Conservation (phyloP, 2,888 invertebrate genomes). For the Neoascia interrupta region DNA sequence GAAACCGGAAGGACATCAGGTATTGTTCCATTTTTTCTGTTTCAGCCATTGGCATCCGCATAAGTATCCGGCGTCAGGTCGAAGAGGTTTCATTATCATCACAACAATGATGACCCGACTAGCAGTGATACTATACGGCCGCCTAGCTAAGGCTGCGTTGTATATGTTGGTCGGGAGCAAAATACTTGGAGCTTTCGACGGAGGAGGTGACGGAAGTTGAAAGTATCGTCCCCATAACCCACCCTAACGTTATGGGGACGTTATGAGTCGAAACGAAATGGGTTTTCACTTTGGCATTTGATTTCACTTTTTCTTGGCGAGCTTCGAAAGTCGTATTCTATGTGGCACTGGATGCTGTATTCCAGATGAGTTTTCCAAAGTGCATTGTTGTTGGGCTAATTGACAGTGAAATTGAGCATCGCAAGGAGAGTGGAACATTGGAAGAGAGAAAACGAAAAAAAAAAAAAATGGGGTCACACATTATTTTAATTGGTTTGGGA, state of each 20-base stretch:
- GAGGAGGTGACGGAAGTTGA: too few species aligned
- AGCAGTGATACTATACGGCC: background rate
- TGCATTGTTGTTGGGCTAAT: conserved; percentile 43
- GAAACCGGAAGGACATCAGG: conserved; percentile 49
- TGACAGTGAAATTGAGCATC: conserved; percentile 50
- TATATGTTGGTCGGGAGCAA: background rate
- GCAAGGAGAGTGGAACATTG: conserved; percentile 25
- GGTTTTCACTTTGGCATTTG: conserved; percentile 36
- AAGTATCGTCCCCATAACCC: conserved; percentile 2
- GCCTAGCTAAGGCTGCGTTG: background rate
- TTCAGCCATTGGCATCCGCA: background rate
- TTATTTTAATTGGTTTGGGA: conserved; percentile 14
- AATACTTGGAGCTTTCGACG: too few species aligned
- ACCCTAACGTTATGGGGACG: conserved; percentile 9
- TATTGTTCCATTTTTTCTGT: conserved; percentile 8
- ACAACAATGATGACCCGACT: conserved; percentile 22
- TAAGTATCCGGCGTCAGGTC: conserved; percentile 16
- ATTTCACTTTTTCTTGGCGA: conserved; percentile 52
- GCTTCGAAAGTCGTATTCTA: conserved; percentile 11
- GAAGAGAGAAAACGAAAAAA: conserved; percentile 7
- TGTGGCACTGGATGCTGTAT: background rate
- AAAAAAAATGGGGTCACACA: conserved; percentile 29
- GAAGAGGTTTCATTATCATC: conserved; percentile 44
- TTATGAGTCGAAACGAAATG: conserved; percentile 7
- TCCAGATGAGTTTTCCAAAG: conserved; percentile 30